Evolutionary conservation across 2,113 vertebrate genomes (phyloP), one percentile per base, ranked within the genome.

Genomic region (Urocynchramus pylzowi): DNA sequence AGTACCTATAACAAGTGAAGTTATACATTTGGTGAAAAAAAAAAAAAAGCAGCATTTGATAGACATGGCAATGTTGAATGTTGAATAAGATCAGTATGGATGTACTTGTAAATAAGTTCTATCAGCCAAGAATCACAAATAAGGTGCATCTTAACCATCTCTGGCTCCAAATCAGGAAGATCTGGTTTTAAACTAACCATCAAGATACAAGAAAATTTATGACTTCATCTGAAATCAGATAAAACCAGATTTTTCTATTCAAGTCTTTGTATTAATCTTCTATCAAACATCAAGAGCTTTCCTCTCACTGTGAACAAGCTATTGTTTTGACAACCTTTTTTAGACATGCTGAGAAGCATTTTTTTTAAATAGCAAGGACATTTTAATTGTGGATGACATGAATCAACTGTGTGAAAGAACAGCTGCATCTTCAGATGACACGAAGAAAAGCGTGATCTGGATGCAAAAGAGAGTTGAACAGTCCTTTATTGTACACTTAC

Each of bases 401-500:
- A 98, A 97, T 97, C 91, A 97, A 97, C 95, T 95, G 79, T 94
- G 81, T 89, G 84, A 97, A 97, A 97, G 91, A 98, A 92, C 97
- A 98, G 97, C 97, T 98, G 97, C 97, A 96, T 97, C 92, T 97
- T 97, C 93, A 97, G 95, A 97, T 97, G 96, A 96, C 89, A 95
- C 30, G 83, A 94, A 69, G 87, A 97, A 87, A 95, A 96, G 28
- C 90, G 80, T 93, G 95, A 95, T 92, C 65, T 83, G 95, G 84
- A 86, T 92, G 57, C 94, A 95, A 94, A 97, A 33, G 77, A 89
- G 61, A 73, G 86, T 70, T 79, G 93, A 87, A 96, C 27, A 88
- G 60, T 54, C 70, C 59, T 87, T 81, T 73, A 90, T 79, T 85
- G 69, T 71, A 30, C 82, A 33, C 89, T 92, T 65, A 44, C 71